A percentile compares a stretch with the other conserved stretches of the same genome.
Evolutionary conservation across 2,888 invertebrate species (phyloP).

Genomic region (Andrena bucephala): DNA sequence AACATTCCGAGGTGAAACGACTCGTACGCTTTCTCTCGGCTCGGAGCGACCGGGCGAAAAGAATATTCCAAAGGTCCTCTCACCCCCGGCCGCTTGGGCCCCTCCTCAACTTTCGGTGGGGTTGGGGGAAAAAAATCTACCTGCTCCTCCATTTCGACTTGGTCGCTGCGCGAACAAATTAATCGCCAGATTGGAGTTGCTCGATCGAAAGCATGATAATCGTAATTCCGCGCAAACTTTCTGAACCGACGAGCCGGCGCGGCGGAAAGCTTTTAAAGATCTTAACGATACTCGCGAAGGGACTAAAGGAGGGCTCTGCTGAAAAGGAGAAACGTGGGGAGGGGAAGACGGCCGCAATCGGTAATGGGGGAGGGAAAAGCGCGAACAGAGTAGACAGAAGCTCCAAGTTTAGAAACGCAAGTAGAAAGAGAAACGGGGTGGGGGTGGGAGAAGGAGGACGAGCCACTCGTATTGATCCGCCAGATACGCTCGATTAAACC

Average conservation of each 20-base stretch:
- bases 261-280: constrained; percentile 67
- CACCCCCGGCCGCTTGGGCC: not conserved
- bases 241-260: not conserved
- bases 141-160: not conserved
- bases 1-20: constrained; percentile 32
- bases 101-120: not conserved
- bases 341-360: constrained; percentile 11
- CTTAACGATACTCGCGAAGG: constrained; percentile 63
- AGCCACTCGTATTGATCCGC: constrained; percentile 76
- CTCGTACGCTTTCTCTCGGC: constrained; percentile 7
- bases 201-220: constrained; percentile 66
- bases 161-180: constrained; percentile 13
- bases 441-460: constrained; percentile 35
- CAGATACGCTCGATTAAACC: constrained; percentile 80
- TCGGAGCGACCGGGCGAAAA: not conserved
- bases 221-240: constrained; percentile 68
- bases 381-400: constrained; percentile 48
- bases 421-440: constrained; percentile 54
- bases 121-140: not conserved
- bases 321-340: constrained; percentile 35
- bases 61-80: constrained; percentile 7
- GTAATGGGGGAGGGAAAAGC: constrained; percentile 11
- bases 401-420: constrained; percentile 67
- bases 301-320: constrained; percentile 28
- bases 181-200: constrained; percentile 41